Percentiles rank a stretch among this genome's conserved stretches.
Conservation (phyloP, 2,888 invertebrate genomes). For the Clistopyga incitator region DNA sequence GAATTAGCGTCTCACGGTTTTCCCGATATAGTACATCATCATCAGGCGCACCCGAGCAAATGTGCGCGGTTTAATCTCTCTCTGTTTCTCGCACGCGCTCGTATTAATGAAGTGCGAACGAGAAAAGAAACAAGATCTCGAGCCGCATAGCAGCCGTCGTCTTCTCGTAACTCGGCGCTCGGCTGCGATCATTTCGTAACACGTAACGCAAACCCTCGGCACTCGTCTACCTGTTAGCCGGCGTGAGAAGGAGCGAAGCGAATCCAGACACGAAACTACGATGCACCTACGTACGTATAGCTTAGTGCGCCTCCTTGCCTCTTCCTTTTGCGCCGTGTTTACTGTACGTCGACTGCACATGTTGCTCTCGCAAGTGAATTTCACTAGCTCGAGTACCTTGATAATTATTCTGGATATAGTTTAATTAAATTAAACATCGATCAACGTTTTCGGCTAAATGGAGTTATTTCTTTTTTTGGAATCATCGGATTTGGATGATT, state of each 20-base stretch:
- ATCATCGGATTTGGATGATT: no score
- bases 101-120: constrained; percentile 63
- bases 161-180: constrained; percentile 53
- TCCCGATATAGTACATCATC: constrained; percentile 8
- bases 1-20: constrained; percentile 17
- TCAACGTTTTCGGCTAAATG: background rate
- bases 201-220: constrained; percentile 55
- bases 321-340: constrained; percentile 14
- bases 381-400: background rate
- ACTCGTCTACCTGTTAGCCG: constrained; percentile 40
- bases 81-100: constrained; percentile 53
- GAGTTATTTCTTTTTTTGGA: background rate
- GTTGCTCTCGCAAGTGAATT: constrained; percentile 21
- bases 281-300: constrained; percentile 27
- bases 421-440: background rate
- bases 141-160: constrained; percentile 34
- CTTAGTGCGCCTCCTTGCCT: constrained; percentile 12
- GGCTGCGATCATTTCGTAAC: constrained; percentile 58
- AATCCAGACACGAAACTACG: constrained; percentile 62
- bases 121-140: constrained; percentile 38
- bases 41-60: background rate
- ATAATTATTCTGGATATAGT: constrained; percentile 2
- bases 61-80: constrained; percentile 32
- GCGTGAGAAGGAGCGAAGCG: constrained; percentile 67
- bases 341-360: constrained; percentile 15